Conservation (phyloP, 2,888 invertebrate genomes). For the Cephonodes hylas region DNA sequence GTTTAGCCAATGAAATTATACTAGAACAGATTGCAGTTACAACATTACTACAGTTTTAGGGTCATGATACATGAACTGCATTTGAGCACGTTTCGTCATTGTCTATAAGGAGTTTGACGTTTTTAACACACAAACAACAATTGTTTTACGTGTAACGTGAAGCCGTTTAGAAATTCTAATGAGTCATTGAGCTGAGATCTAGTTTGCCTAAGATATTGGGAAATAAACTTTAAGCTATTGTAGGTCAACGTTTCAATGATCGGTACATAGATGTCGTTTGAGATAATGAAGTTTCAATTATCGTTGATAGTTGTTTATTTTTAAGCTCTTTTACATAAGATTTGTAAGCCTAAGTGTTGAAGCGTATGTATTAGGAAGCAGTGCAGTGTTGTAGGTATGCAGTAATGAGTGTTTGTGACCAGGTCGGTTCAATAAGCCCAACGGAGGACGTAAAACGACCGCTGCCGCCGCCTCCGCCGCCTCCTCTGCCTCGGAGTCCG, state of each 20-base stretch:
- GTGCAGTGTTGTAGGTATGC: slow-evolving; percentile 12
- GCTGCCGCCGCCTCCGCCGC: slow-evolving; percentile 39
- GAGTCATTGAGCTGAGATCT: slow-evolving; percentile 6
- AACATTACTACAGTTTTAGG: slow-evolving; percentile 12
- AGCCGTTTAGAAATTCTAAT: background rate
- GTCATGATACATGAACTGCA: slow-evolving; percentile 10
- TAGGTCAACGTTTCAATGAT: background rate
- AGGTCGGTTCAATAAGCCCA: slow-evolving; percentile 76
- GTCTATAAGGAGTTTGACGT: background rate
- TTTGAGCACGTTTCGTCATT: background rate
- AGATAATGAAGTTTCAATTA: background rate
- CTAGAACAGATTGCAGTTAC: slow-evolving; percentile 14
- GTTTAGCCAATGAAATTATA: slow-evolving; percentile 21
- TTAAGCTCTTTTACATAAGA: no score
- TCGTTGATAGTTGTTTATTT: no score
- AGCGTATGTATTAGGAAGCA: background rate
- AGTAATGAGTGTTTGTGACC: slow-evolving; percentile 23
- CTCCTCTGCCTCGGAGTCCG: slow-evolving; percentile 35
- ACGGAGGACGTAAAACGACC: slow-evolving; percentile 56
- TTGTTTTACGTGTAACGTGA: background rate
- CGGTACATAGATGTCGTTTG: background rate
- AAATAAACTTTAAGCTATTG: background rate
- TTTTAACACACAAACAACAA: background rate
- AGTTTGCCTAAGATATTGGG: slow-evolving; percentile 2
- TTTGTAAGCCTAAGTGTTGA: no score